These are phyloP conservation scores for Sylvilagus floridanus DNA, from an alignment of 2,797 vertebrate genomes.

Conservation along the genomic window DNA sequence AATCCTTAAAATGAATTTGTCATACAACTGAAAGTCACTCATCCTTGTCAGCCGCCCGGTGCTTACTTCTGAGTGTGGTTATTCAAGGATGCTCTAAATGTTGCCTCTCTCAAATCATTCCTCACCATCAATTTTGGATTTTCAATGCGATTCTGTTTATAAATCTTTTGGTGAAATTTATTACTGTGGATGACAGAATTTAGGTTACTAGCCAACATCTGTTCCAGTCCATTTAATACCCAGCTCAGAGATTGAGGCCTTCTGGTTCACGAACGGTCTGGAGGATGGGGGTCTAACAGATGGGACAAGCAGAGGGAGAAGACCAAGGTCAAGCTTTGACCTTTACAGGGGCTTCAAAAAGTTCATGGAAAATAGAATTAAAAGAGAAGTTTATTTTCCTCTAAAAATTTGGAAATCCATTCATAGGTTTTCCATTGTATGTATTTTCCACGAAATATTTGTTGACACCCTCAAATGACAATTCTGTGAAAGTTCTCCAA, in stretches of 20 bases:
- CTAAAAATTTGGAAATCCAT: too few species aligned
- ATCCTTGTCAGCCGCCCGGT: neutral
- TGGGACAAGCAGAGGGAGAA: neutral
- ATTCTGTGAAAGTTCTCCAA: neutral
- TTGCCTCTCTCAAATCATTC: neutral
- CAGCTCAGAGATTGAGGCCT: neutral
- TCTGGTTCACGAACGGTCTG: neutral
- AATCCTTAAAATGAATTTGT: too few species aligned
- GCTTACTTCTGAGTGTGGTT: neutral
- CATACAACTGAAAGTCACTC: neutral
- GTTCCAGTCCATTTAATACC: neutral
- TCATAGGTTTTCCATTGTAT: too few species aligned
- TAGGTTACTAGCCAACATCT: constrained; percentile 13
- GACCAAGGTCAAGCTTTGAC: neutral
- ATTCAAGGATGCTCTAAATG: neutral
- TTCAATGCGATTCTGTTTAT: neutral
- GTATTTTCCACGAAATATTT: too few species aligned
- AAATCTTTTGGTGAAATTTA: constrained; percentile 33
- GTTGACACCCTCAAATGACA: neutral
- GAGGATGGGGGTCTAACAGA: neutral
- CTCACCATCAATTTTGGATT: neutral
- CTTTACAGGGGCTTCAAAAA: too few species aligned
- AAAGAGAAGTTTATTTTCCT: too few species aligned
- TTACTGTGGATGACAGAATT: neutral
- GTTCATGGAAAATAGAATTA: too few species aligned